Evolutionary conservation across 2,113 vertebrate species (phyloP).

Genomic region (Erythrolamprus reginae): DNA sequence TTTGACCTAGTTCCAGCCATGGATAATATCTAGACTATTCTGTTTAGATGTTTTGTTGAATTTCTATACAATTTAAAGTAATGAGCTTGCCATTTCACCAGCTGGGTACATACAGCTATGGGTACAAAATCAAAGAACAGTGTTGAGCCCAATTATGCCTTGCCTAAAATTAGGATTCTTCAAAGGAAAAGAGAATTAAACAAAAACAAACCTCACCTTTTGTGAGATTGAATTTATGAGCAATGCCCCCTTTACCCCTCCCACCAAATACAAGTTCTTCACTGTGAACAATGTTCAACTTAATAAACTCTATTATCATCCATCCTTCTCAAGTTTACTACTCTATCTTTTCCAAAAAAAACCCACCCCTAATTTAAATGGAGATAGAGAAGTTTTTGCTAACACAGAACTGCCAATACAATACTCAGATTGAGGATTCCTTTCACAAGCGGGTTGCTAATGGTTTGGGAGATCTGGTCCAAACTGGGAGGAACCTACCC

Average conservation of each 20-base stretch:
- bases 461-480: too few relatives aligned
- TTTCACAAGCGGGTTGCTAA: too few relatives aligned
- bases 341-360: background rate
- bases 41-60: background rate
- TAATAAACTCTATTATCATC: background rate
- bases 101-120: background rate
- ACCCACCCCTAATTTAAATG: background rate
- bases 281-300: background rate
- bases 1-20: background rate
- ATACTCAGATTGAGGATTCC: too few relatives aligned
- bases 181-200: background rate
- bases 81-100: background rate
- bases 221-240: background rate
- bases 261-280: background rate
- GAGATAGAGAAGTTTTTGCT: too few relatives aligned
- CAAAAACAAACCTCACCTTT: background rate
- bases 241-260: background rate
- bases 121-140: background rate
- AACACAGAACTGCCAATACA: too few relatives aligned
- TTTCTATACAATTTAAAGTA: background rate
- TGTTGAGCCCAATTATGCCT: background rate
- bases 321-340: background rate
- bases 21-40: background rate
- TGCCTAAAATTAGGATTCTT: background rate
- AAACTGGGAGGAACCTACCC: too few relatives aligned